Evolutionary conservation across 2,797 vertebrate genomes (phyloP), one percentile per base, ranked within the genome.

Genomic region (Chelon auratus): DNA sequence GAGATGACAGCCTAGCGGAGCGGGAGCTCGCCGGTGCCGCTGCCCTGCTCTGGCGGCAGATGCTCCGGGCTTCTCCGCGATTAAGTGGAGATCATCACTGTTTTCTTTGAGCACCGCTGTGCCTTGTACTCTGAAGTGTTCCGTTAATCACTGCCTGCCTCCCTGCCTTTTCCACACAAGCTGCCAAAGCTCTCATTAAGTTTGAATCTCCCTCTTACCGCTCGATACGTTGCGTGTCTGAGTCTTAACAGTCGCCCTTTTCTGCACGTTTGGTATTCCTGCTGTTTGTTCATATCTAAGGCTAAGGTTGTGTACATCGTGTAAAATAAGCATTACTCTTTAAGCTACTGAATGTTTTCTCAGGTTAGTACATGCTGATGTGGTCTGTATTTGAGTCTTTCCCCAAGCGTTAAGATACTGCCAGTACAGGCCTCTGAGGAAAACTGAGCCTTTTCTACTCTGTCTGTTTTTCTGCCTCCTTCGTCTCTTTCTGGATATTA

Each of bases 11-110:
- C 96, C 97, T 97, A 98, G 97, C 96, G 95, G 97, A 98, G 97
- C 96, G 96, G 93, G 92, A 93, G 92, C 91, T 97, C 95, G 96
- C 95, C 96, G 95, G 95, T 95, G 96, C 97, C 95, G 96, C 94
- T 95, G 96, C 95, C 96, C 96, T 96, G 95, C 95, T 96, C 95
- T 85, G 92, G 94, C 96, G 96, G 96, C 98, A 99, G 98, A 99
- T 99, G 98, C 97, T 99, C 96, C 96, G 97, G 97, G 98, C 96
- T 98, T 99, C 97, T 97, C 97, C 95, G 96, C 98, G 97, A 99
- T 99, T 99, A 99, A 99, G 97, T 98, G 97, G 97, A 98, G 97
- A 99, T 99, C 98, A 99, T 99, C 97, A 97, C 97, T 99, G 98
- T 99, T 99, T 99, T 99, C 97, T 99, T 97, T 99, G 97, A 99